Evolutionary conservation across 2,888 invertebrate species (phyloP).

Genomic region (Axea sp.): DNA sequence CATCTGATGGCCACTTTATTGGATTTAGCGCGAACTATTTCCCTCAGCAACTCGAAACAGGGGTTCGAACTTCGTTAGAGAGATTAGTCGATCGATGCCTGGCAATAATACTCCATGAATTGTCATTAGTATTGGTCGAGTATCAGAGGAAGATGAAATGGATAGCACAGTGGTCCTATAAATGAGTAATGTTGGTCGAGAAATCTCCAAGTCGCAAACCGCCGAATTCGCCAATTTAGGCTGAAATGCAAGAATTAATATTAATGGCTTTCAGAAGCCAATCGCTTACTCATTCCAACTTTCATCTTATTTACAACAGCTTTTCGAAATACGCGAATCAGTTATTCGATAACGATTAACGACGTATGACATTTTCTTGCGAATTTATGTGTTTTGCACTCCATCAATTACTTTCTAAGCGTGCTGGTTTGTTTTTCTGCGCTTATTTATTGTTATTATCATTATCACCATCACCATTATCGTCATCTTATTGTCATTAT

Average conservation of each 20-base stretch:
- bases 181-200: conserved; percentile 26
- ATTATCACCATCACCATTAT: too few relatives aligned
- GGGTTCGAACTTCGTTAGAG: conserved; percentile 53
- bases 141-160: too few relatives aligned
- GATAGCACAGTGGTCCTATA: too few relatives aligned
- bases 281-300: conserved; percentile 21
- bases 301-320: conserved; percentile 31
- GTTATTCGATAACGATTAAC: conserved; percentile 9
- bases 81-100: conserved; percentile 56
- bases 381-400: neutral
- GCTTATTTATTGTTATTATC: too few relatives aligned
- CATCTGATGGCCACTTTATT: conserved; percentile 59
- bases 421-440: too few relatives aligned
- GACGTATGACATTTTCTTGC: conserved; percentile 3
- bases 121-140: conserved; percentile 42
- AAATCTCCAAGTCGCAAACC: conserved; percentile 12
- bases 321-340: conserved; percentile 14
- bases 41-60: conserved; percentile 35
- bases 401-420: too few relatives aligned
- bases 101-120: conserved; percentile 54
- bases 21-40: conserved; percentile 58
- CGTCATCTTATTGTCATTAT: too few relatives aligned
- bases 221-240: neutral
- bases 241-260: conserved; percentile 13
- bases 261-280: too few relatives aligned